phyloP scores from a whole-genome alignment of 2,113 vertebrate species.

The Dipodomys spectabilis region DNA sequence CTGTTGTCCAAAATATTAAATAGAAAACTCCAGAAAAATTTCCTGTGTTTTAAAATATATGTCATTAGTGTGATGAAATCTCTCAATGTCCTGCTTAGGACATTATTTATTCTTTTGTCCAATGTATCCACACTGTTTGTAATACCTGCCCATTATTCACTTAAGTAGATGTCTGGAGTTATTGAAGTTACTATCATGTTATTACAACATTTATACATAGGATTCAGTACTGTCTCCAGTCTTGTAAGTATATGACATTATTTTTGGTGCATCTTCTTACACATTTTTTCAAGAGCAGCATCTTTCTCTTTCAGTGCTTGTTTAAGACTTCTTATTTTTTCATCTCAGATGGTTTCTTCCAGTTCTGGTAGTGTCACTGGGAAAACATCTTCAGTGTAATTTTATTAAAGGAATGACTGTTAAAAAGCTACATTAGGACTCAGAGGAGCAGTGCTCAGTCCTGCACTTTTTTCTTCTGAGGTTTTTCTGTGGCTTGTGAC shows the following conservation, averaged over 20 bases:
- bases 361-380: constrained; percentile 83
- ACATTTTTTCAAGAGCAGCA: constrained; percentile 88
- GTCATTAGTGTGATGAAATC: background rate
- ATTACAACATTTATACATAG: background rate
- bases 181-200: background rate
- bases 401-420: constrained; percentile 70
- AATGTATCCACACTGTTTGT: background rate
- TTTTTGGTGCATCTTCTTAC: constrained; percentile 84
- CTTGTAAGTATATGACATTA: constrained; percentile 67
- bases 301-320: constrained; percentile 89
- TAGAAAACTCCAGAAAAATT: background rate
- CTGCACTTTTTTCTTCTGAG: background rate
- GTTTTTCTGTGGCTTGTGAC: background rate
- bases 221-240: background rate
- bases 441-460: background rate
- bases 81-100: background rate
- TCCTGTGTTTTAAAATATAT: background rate
- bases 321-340: constrained; percentile 90
- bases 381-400: constrained; percentile 84
- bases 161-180: background rate
- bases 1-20: background rate
- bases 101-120: background rate
- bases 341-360: constrained; percentile 88
- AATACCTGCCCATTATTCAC: background rate
- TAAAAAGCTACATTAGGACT: constrained; percentile 57